phyloP scores from a whole-genome alignment of 2,113 vertebrate genomes.

The Corydoras maculifer region DNA sequence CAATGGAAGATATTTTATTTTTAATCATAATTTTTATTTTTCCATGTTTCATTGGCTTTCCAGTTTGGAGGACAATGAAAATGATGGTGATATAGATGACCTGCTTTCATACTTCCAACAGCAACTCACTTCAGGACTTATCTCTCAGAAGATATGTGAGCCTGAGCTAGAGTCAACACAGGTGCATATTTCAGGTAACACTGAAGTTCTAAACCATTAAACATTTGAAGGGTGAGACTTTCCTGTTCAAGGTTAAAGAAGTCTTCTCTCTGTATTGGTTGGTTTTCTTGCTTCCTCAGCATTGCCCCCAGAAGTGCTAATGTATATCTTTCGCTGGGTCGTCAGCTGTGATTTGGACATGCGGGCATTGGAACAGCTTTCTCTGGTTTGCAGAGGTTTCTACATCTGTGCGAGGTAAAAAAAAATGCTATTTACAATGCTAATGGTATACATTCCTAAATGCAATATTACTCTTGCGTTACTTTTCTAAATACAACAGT shows the following conservation, averaged over 20 bases:
- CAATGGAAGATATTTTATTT: not conserved
- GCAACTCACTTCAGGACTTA: conserved; percentile 79
- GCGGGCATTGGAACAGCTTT: conserved; percentile 87
- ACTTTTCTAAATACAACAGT: no score
- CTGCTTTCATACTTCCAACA: conserved; percentile 87
- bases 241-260: not conserved
- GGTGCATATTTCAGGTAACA: conserved; percentile 85
- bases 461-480: no score
- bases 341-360: conserved; percentile 95
- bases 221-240: not conserved
- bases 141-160: conserved; percentile 82
- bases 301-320: conserved; percentile 87
- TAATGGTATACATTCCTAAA: no score
- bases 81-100: conserved; percentile 79
- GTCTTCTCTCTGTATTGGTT: not conserved
- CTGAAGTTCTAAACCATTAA: not conserved
- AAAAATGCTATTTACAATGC: no score
- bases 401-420: conserved; percentile 88
- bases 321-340: conserved; percentile 98
- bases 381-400: conserved; percentile 92
- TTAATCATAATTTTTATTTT: not conserved
- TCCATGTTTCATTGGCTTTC: not conserved
- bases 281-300: conserved; percentile 55
- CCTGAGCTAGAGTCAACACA: conserved; percentile 78
- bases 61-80: conserved; percentile 77